These are phyloP conservation scores for Cynocephalus volans DNA, from an alignment of 2,113 vertebrate species.

Conservation along the genomic window DNA sequence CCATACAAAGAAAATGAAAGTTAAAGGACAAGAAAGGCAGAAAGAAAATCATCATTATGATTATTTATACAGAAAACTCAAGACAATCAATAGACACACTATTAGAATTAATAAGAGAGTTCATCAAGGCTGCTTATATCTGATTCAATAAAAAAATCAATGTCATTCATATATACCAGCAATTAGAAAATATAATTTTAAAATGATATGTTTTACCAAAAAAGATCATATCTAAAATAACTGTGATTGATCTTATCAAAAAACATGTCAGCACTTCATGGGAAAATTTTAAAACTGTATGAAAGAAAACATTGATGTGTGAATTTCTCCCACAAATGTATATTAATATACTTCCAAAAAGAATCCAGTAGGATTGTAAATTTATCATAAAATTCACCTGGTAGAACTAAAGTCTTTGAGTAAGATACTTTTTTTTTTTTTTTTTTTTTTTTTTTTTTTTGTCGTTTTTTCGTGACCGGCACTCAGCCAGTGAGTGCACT, in stretches of 20 bases:
- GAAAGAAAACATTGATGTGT: constrained; percentile 5
- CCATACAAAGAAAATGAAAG: neutral
- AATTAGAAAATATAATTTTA: constrained; percentile 48
- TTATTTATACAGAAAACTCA: constrained; percentile 44
- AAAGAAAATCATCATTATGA: constrained; percentile 12
- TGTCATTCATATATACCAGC: neutral
- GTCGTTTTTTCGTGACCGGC: no score
- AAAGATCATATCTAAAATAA: neutral
- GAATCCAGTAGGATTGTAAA: neutral
- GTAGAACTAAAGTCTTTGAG: neutral
- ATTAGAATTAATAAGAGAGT: constrained; percentile 60
- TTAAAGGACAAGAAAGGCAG: neutral
- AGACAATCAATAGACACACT: constrained; percentile 12
- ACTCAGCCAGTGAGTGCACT: no score
- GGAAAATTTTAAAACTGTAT: neutral
- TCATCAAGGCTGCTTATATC: constrained; percentile 53
- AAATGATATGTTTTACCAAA: neutral
- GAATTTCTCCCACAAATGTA: neutral
- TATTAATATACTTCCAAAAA: neutral
- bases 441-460: no score
- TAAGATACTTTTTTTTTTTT: neutral
- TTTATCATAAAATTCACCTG: neutral
- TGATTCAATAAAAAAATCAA: constrained; percentile 66
- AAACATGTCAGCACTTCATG: neutral
- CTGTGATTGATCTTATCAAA: neutral